Evolutionary conservation across 1,140 invertebrate genomes (phyloP), one percentile per base, ranked within the genome.

Genomic region (Hylaeus volcanicus): DNA sequence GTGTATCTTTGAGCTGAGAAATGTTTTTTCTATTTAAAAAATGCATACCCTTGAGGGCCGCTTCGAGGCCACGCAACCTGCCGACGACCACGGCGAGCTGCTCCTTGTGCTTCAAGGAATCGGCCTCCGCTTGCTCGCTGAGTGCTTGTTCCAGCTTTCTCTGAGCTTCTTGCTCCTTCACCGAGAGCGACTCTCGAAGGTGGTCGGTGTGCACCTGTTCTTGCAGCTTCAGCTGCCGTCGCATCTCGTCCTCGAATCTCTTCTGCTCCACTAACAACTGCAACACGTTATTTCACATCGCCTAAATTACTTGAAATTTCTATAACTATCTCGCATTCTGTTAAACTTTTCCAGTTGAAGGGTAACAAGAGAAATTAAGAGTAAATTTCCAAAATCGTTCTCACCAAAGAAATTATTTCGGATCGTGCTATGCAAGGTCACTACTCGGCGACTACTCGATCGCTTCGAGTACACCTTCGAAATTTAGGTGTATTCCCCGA

Each of bases 11-110:
- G 26, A 26, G 26, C 26, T 26, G 26, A 26, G 26, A 26, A 26
- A 26, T 26, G 26, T 26, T 26, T 26, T 26, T 26, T 26, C 26
- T 26, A 26, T 26, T 26, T 58, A 12, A 45, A 37, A 48, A 60
- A 70, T 43, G 1, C 43, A 92, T 91, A 98, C 98, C 95, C 94
- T 97, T 96, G 4, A 99, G 94, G 1, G 97, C 97, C 61, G 96
- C 94, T 92, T 99, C 97, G 81, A 99, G 96, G n/a, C 97, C 98
- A 80, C 96, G 95, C 70, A 99, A 93, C 89, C 97, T 96, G 37
- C 97, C 97, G 45, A 98, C 94, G 92, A 98, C 96, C 0, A 95
- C 95, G 3, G 96, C 96, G 14, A 99, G 92, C 89, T 98, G 96
- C 64, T 95, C 93, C 91, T 98, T 96, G 92, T 96, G 97, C 91